phyloP scores from a whole-genome alignment of 2,113 vertebrate genomes.

The Triplophysa rosa region DNA sequence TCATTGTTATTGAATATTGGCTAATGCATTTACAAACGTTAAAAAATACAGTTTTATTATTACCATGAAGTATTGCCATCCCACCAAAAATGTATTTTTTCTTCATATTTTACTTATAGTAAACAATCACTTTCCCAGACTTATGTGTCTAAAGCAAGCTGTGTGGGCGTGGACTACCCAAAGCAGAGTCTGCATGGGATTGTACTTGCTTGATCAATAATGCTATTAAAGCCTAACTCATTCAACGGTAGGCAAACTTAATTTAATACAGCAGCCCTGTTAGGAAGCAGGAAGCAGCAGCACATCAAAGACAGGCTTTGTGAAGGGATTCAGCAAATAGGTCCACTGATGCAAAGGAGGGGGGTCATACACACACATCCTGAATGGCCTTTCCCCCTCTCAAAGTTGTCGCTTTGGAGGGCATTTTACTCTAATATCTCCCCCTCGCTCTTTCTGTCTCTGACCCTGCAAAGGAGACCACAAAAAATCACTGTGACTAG shows the following conservation, averaged over 20 bases:
- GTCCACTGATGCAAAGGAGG: slow-evolving; percentile 69
- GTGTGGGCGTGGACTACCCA: neutral
- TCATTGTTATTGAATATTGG: too few species aligned
- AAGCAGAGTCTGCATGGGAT: slow-evolving; percentile 53
- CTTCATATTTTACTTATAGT: neutral
- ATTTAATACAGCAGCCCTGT: slow-evolving; percentile 70
- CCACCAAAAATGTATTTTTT: too few species aligned
- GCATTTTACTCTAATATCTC: slow-evolving; percentile 62
- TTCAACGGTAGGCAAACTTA: slow-evolving; percentile 65
- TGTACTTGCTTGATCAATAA: slow-evolving; percentile 71
- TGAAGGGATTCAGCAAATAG: slow-evolving; percentile 71
- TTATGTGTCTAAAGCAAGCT: neutral
- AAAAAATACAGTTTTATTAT: too few species aligned
- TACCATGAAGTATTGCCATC: too few species aligned
- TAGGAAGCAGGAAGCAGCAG: slow-evolving; percentile 75
- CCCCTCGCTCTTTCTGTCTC: slow-evolving; percentile 57
- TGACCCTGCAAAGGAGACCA: slow-evolving; percentile 1
- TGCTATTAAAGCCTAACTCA: slow-evolving; percentile 70
- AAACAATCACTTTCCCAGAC: neutral
- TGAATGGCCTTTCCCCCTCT: slow-evolving; percentile 31
- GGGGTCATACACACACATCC: slow-evolving; percentile 41
- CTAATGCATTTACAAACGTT: too few species aligned
- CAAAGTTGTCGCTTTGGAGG: slow-evolving; percentile 40
- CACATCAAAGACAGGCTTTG: slow-evolving; percentile 77
- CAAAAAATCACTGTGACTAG: slow-evolving; percentile 3